A percentile compares a stretch with the other conserved stretches of the same genome.
phyloP scores from a whole-genome alignment of 35 echinoderm and acorn worm genomes.

The Ophiothrix spiculata region DNA sequence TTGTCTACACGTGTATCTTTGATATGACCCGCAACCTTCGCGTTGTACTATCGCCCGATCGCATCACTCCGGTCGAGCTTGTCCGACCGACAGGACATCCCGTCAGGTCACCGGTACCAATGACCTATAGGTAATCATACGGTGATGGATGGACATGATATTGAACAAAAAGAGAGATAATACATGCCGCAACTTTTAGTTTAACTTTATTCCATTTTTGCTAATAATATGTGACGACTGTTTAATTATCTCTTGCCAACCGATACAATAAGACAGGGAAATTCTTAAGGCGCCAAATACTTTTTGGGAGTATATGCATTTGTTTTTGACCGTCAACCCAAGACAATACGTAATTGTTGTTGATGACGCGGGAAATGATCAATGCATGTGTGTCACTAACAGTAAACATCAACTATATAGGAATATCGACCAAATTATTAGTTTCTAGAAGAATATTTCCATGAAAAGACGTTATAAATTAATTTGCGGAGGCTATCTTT shows the following conservation, averaged over 20 bases:
- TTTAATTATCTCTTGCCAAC: background rate
- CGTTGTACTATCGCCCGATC: too few species aligned
- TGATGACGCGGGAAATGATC: background rate
- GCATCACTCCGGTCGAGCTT: too few species aligned
- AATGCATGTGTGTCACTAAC: background rate
- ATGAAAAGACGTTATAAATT: too few species aligned
- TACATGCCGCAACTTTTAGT: too few species aligned
- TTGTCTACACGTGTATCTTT: background rate
- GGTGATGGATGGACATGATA: background rate
- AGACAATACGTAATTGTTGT: background rate
- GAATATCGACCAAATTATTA: too few species aligned
- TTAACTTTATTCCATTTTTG: constrained; percentile 1
- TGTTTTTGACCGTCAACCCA: background rate
- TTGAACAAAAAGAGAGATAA: background rate
- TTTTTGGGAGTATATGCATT: background rate
- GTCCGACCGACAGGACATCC: background rate
- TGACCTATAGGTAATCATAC: background rate
- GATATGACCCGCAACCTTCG: background rate
- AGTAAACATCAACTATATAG: too few species aligned
- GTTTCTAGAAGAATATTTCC: too few species aligned
- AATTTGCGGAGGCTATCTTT: too few species aligned
- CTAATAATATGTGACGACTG: background rate
- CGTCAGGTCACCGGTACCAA: constrained; percentile 1
- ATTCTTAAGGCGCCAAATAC: background rate
- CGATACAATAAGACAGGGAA: background rate